Conservation (phyloP, 2,888 invertebrate species). For the Erebia ligea region DNA sequence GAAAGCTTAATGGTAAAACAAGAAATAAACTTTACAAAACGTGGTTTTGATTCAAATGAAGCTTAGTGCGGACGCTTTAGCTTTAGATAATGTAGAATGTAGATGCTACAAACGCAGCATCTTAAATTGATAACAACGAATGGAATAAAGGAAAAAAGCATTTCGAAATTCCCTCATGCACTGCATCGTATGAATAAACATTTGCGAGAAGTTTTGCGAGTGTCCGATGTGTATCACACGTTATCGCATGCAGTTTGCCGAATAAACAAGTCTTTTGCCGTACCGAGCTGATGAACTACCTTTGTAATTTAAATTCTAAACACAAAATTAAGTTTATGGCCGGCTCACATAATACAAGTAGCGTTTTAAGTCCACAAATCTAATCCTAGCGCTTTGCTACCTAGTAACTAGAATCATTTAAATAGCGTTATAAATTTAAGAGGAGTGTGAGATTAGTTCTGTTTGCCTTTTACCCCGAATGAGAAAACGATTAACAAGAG, state of each 20-base stretch:
- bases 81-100: constrained; percentile 26
- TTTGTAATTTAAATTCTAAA: constrained; percentile 52
- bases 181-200: constrained; percentile 48
- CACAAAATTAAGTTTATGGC: constrained; percentile 36
- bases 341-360: background rate
- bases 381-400: background rate
- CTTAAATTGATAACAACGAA: constrained; percentile 20
- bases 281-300: constrained; percentile 44
- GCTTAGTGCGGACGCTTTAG: constrained; percentile 7
- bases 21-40: constrained; percentile 12
- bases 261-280: constrained; percentile 50
- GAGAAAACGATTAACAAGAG: too few relatives aligned
- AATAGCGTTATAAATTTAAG: too few relatives aligned
- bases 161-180: constrained; percentile 45
- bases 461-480: too few relatives aligned
- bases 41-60: constrained; percentile 22
- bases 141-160: constrained; percentile 30
- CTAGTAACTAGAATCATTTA: background rate
- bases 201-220: constrained; percentile 46
- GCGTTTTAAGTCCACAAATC: background rate
- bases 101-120: constrained; percentile 24
- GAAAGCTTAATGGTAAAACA: constrained; percentile 5
- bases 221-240: constrained; percentile 47
- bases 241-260: constrained; percentile 55
- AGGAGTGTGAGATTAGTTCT: too few relatives aligned